Base-by-base conservation (phyloP, 2,888 invertebrate species). In the Megaustenia siamemsis region DNA sequence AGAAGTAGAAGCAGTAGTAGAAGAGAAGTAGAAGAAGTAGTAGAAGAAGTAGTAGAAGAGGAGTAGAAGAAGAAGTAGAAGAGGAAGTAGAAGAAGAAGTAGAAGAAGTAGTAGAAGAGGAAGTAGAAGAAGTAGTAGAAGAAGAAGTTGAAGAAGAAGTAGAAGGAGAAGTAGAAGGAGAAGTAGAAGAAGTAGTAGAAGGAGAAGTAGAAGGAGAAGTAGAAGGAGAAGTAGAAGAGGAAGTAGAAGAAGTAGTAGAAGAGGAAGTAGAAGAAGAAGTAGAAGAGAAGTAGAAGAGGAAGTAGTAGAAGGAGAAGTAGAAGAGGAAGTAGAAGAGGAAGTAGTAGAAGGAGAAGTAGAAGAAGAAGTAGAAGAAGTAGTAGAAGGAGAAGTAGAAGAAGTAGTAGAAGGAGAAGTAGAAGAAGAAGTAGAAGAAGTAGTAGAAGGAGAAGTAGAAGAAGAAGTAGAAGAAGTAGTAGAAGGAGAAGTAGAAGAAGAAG, bases 341-440 rank as follows among this genome's bases (percentile, higher is more conserved):
- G 76, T 45, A 76, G 76, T 45, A 76, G 76, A 28, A 76, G 76
- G 8, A 76, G 76, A 28, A 76, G 76, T 45, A 76, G 71, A 71
- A 71, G 71, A 18, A 71, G 71, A 71, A 76, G 76, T 24, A 76
- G 76, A 15, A 76, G 76, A 45, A 76, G 76, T 32, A 76, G 18
- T 12, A 18, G 18, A 49, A 49, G 49, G 18, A 49, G 76, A 45
- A 76, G 76, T n/a, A 76, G 56, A 28, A 77, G 56, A 28, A 77
- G 56, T 15, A 77, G 56, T 15, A 77, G 56, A 56, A 56, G 53
- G 8, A 77, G 56, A 35, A 49, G 56, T 28, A 77, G 56, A 49
- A 77, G 77, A 28, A 77, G 77, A 56, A 77, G 56, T 15, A 49
- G 77, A 15, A 49, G 56, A 28, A 77, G 56, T 28, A 49, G 56